Base-by-base conservation (phyloP, 1,140 invertebrate genomes). In the Zaprionus taronus region DNA sequence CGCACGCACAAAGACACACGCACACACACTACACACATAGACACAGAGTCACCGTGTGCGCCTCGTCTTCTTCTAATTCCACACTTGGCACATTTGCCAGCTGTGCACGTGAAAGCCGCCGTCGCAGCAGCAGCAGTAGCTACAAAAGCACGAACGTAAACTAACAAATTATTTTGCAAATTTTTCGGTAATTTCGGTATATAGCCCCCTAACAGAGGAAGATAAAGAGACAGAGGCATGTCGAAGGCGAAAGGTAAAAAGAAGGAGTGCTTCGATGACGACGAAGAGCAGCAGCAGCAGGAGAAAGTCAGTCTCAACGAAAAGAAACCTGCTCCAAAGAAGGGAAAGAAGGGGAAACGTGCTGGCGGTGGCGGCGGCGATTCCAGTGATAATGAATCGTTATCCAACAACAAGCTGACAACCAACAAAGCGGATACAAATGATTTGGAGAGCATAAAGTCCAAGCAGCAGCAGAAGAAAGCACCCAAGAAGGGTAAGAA, bases 211-310 rank as follows among this genome's bases (percentile, higher is more conserved):
- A 9, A 11, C 9, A 34, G 4, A 28, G 26, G 24, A 26, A 26
- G 24, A 26, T 26, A 28, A 28, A 28, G 26, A 31, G 9, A 7
- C 34, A 53, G 34, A 44, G 56, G 66, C 20, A 93, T 93, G 92
- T 93, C 92, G 20, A 96, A 95, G 91, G 95, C 95, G 90, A 94
- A 94, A 78, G 94, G 94, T 41, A 94, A 93, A 72, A 95, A 95
- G 81, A 96, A 95, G 83, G 95, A 94, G 67, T 93, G 94, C 79
- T 94, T 94, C 75, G 90, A 94, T 77, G 94, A 95, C 22, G 95
- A 95, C n/a, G 95, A 95, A 12, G 78, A 87, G n/a, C 93, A 94
- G 63, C 93, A 93, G 44, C 57, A 93, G 47, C 57, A 79, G 38
- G 91, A 93, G 44, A 76, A 84, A 67, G 90, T 92, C 28, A 91